Base-by-base conservation (phyloP, 1,140 invertebrate species). In the Drosophila nigromelanica region DNA sequence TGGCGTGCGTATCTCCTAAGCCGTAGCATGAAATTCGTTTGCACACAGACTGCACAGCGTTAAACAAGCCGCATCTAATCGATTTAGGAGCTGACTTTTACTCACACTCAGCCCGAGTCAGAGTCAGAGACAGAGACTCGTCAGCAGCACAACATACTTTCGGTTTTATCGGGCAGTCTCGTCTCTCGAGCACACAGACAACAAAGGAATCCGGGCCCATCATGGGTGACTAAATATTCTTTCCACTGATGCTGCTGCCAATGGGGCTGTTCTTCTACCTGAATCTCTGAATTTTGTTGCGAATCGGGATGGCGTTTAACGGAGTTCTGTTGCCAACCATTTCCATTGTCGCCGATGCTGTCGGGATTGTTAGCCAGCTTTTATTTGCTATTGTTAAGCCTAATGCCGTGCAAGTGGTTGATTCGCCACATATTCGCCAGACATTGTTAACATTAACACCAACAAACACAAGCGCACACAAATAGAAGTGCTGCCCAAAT, bases 21-120 rank as follows among this genome's bases (percentile, higher is more conserved):
- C 56, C 61, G 18, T 45, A 67, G 74, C 78, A 71, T 86, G 54
- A 81, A 87, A 87, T 87, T 76, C 75, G 64, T 81, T 78, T 74
- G 67, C 63, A 76, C 82, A 86, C 68, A 79, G 63, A 39, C 30
- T 56, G 45, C 33, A 59, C 33, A 60, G 50, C 21, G 50, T 56
- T 71, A 73, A 87, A 87, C 83, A 67, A 89, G 83, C 79, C 83
- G 83, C 73, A 68, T 60, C 78, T 55, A 89, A 87, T 87, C 79
- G 76, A 87, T 89, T 87, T 72, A 24, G 39, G 48, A 67, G 39
- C 54, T 60, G 50, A 73, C 70, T 48, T 15, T 33, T 18, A 15
- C 50, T 39, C 33, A 18, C 5, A 54, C 18, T 24, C 51, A 11
- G 39, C 11, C 21, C 39, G 12, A 61, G 37, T 18, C 61, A 11